A percentile compares a stretch with the other conserved stretches of the same genome.
phyloP scores from a whole-genome alignment of 2,888 invertebrate species.

The Gymnosoma rotundatum region DNA sequence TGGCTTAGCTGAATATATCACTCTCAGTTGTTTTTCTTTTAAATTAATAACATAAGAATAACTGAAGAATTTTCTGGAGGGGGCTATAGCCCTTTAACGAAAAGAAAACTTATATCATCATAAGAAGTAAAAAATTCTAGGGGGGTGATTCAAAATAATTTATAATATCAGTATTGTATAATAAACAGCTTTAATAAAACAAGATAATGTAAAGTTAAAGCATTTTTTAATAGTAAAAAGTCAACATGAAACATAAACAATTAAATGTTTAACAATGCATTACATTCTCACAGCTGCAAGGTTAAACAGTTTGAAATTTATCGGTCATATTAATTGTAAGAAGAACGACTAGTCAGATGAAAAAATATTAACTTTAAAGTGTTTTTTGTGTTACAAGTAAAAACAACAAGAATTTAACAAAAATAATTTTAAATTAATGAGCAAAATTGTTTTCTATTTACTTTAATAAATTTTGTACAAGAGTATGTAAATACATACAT shows the following conservation, averaged over 20 bases:
- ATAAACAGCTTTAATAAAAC: background rate
- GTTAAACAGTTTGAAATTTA: background rate
- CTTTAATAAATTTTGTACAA: too few relatives aligned
- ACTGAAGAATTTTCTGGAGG: too few relatives aligned
- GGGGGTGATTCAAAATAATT: background rate
- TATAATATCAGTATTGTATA: conserved; percentile 12
- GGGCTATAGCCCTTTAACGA: too few relatives aligned
- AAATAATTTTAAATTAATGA: conserved; percentile 9
- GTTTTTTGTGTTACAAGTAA: background rate
- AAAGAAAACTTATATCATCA: too few relatives aligned
- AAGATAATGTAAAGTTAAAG: background rate
- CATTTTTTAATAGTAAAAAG: conserved; percentile 7
- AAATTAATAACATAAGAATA: too few relatives aligned
- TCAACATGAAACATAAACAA: background rate
- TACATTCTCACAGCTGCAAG: conserved; percentile 31
- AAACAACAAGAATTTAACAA: background rate
- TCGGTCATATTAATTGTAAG: too few relatives aligned
- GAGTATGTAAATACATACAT: background rate
- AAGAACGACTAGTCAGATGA: background rate
- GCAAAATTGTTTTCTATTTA: conserved; percentile 25
- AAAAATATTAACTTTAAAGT: background rate
- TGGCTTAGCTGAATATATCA: too few relatives aligned
- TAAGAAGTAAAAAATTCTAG: too few relatives aligned
- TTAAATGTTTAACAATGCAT: conserved; percentile 25
- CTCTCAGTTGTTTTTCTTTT: too few relatives aligned